Conservation (phyloP, 2,888 invertebrate species). For the Celastrina argiolus region DNA sequence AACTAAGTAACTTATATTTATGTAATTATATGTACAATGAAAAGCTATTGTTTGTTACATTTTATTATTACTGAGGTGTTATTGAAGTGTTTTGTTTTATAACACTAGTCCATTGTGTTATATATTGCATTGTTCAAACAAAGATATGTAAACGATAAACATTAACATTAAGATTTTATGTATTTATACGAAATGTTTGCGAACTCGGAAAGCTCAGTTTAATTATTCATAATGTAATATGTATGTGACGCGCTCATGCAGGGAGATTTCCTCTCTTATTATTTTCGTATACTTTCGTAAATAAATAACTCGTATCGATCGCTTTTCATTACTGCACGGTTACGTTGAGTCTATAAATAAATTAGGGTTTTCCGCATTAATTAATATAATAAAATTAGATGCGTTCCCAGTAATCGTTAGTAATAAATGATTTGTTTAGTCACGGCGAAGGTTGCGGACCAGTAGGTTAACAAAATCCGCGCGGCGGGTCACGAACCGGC, state of each 20-base stretch:
- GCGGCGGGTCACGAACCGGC: slow-evolving; percentile 64
- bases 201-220: slow-evolving; percentile 4
- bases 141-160: background rate
- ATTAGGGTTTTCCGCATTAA: slow-evolving; percentile 33
- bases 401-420: slow-evolving; percentile 36
- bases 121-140: background rate
- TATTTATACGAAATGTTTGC: slow-evolving; percentile 19
- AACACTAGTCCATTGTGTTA: background rate
- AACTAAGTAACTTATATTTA: background rate
- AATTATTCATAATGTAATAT: slow-evolving; percentile 17
- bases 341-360: background rate
- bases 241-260: slow-evolving; percentile 10
- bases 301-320: background rate
- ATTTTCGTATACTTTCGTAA: slow-evolving; percentile 7
- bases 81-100: background rate
- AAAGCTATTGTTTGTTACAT: background rate
- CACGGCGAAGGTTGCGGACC: slow-evolving; percentile 52
- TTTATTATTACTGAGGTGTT: too few relatives aligned
- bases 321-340: background rate
- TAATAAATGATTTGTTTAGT: slow-evolving; percentile 41
- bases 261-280: slow-evolving; percentile 2
- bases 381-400: slow-evolving; percentile 30
- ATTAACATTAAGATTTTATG: slow-evolving; percentile 17
- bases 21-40: background rate
- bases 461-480: slow-evolving; percentile 61